Evolutionary conservation across 2,888 invertebrate species (phyloP), one percentile per base, ranked within the genome.

Genomic region (Subacronicta megacephala): DNA sequence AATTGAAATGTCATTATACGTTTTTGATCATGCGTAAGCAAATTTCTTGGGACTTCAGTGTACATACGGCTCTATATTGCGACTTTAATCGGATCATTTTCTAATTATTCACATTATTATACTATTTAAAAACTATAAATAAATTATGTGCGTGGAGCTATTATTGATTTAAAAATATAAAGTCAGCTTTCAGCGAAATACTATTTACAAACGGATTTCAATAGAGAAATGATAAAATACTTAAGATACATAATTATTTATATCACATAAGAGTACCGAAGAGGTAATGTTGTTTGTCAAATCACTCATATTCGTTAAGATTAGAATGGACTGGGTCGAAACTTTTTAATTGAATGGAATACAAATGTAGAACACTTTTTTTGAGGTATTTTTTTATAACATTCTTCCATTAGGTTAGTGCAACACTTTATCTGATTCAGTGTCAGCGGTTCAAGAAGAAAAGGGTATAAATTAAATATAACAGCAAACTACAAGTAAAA

Each of bases 201-300:
- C 55, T 59, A 70, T 67, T 60, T 62, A 75, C 67, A 62, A 66
- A 75, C 66, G 58, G 23, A 52, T 15, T 62, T 57, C 52, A 71
- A 63, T 67, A 71, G 38, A 69, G 37, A 73, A 62, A 59, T 15
- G 46, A 56, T 51, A 44, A 61, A 56, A 64, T 72, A 45, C 53
- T 50, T 67, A 61, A 16, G 7, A 61, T 68, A 67, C 40, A 68
- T 65, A n/a, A 67, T 59, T 56, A 61, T 59, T 64, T 66, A 73
- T 82, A 81, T 81, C 82, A 83, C 81, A 82, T 23, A 62, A 59
- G 37, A 71, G 71, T 74, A 76, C 74, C 76, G 52, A 51, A 73
- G 82, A 82, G 81, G 83, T 81, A 80, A 77, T 72, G 57, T 79
- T 82, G 50, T 52, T 72, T 58, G 69, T 79, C 74, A 77, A 80